These are phyloP conservation scores for Loriculus beryllinus DNA, from an alignment of 2,797 vertebrate species.

Conservation along the genomic window DNA sequence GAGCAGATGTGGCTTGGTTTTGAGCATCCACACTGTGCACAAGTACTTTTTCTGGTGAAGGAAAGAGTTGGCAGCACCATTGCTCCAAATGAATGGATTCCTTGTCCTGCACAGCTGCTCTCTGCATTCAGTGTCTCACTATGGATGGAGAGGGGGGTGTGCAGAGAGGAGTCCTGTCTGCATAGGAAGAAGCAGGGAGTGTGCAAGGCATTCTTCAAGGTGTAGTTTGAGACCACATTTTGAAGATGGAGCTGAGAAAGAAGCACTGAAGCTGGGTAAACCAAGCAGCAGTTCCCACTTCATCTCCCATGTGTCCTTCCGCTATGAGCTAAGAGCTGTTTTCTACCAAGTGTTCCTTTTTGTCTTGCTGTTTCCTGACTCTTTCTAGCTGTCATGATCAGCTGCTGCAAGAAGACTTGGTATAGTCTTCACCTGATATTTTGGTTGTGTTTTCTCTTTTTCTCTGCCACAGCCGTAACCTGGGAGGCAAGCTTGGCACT, in stretches of 20 bases:
- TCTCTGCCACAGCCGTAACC: slow-evolving; percentile 79
- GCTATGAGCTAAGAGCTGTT: background rate
- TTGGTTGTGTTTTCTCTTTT: background rate
- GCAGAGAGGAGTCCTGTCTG: background rate
- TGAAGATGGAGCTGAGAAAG: background rate
- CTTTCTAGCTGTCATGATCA: background rate
- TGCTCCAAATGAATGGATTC: background rate
- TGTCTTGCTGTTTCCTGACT: background rate
- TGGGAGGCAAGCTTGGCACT: slow-evolving; percentile 92
- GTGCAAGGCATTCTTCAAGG: background rate
- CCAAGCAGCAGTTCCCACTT: background rate
- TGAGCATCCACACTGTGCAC: background rate
- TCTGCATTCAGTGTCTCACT: background rate
- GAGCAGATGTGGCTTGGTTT: background rate
- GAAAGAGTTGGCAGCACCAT: background rate
- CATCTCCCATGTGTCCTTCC: background rate
- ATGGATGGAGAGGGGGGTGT: background rate
- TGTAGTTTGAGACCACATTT: background rate
- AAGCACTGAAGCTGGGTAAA: background rate
- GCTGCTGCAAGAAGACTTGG: background rate
- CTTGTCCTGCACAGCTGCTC: background rate
- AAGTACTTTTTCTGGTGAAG: background rate
- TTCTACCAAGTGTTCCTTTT: background rate
- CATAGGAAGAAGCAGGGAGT: background rate
- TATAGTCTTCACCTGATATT: background rate